These are phyloP conservation scores for Eupithecia inturbata DNA, from an alignment of 2,888 invertebrate species.

Conservation along the genomic window DNA sequence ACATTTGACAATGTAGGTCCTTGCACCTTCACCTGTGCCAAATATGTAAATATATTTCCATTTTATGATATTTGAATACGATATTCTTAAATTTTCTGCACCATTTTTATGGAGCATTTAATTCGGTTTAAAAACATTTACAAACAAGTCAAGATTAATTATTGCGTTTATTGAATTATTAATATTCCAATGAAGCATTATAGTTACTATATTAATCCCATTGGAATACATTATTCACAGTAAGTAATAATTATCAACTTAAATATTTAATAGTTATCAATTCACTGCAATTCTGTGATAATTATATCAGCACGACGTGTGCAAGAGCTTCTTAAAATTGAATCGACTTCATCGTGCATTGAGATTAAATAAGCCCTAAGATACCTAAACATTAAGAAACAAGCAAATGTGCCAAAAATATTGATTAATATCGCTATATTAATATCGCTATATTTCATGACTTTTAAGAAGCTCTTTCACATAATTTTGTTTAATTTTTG, in stretches of 20 bases:
- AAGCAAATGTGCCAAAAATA: slow-evolving; percentile 47
- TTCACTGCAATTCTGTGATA: slow-evolving; percentile 44
- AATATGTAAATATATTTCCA: slow-evolving; percentile 76
- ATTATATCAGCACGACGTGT: slow-evolving; percentile 36
- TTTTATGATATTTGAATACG: slow-evolving; percentile 49
- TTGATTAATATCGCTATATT: slow-evolving; percentile 6
- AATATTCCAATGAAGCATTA: too few relatives aligned
- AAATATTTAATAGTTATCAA: not conserved
- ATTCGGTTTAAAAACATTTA: slow-evolving; percentile 12
- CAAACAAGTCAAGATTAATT: slow-evolving; percentile 12
- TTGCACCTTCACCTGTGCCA: slow-evolving; percentile 79
- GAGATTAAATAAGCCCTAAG: slow-evolving; percentile 21
- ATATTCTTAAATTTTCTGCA: slow-evolving; percentile 24
- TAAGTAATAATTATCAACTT: not conserved
- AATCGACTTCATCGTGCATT: slow-evolving; percentile 1
- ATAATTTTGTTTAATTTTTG: slow-evolving; percentile 8
- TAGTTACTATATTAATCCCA: too few relatives aligned
- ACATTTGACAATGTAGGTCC: slow-evolving; percentile 63
- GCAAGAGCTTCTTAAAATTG: slow-evolving; percentile 40
- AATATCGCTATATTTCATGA: slow-evolving; percentile 1
- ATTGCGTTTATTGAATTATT: not conserved
- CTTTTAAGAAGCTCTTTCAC: slow-evolving; percentile 27
- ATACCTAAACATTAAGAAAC: slow-evolving; percentile 22
- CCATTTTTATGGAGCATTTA: slow-evolving; percentile 13
- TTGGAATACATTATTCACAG: slow-evolving; percentile 2